Conservation (phyloP, 2,888 invertebrate genomes). For the Mermis nigrescens region DNA sequence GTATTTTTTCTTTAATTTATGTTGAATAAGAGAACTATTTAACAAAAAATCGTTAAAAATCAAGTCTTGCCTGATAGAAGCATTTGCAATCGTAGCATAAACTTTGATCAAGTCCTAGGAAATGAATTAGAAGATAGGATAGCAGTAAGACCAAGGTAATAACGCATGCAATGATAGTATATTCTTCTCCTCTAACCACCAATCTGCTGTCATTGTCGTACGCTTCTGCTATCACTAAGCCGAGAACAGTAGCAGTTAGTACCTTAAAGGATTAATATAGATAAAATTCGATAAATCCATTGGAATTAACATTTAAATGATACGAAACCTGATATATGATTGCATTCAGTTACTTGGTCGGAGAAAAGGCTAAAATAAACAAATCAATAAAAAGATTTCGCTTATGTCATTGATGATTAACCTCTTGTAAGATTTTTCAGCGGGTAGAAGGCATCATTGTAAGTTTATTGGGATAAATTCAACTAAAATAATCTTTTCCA, state of each 20-base stretch:
- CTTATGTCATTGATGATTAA: too few relatives aligned
- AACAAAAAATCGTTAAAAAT: not conserved
- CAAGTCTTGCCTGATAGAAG: not conserved
- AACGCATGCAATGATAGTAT: not conserved
- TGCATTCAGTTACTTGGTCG: too few relatives aligned
- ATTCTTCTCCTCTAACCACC: not conserved
- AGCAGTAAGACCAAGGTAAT: not conserved
- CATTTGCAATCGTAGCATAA: not conserved
- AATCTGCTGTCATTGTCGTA: not conserved
- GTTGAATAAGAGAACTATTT: not conserved
- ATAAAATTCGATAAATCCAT: too few relatives aligned
- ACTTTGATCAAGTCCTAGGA: not conserved
- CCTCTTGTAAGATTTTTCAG: too few relatives aligned
- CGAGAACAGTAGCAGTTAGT: not conserved
- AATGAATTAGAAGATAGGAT: not conserved
- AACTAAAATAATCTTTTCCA: too few relatives aligned
- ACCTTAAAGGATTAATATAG: not conserved
- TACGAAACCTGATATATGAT: too few relatives aligned
- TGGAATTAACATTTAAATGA: too few relatives aligned
- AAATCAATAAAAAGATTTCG: too few relatives aligned
- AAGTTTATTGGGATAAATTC: too few relatives aligned
- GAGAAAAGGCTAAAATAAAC: too few relatives aligned
- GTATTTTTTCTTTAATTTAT: too few relatives aligned
- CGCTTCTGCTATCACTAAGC: not conserved
- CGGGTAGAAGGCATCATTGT: too few relatives aligned